Evolutionary conservation across 2,113 vertebrate species (phyloP).

Genomic region (Amazona vittata): DNA sequence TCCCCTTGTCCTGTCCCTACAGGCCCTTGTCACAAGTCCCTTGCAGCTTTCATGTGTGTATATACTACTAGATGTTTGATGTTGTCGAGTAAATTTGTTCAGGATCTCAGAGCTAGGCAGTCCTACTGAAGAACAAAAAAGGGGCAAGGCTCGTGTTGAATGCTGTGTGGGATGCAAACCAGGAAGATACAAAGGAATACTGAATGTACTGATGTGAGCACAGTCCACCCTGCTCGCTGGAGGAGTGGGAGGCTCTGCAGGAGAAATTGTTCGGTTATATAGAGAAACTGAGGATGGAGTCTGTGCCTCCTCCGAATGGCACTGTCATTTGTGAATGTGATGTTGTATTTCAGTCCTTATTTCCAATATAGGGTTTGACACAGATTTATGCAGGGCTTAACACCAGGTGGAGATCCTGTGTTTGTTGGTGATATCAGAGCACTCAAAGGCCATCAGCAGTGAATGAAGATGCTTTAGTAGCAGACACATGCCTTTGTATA

Average conservation of each 20-base stretch:
- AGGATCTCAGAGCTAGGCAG: neutral
- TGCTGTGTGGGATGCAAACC: neutral
- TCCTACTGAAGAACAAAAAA: neutral
- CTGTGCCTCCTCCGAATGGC: neutral
- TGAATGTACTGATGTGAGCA: neutral
- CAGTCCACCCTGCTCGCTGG: rapidly evolving
- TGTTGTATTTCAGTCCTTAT: rapidly evolving
- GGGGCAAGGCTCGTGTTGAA: neutral
- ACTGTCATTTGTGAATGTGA: rapidly evolving
- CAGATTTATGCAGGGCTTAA: neutral
- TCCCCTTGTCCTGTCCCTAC: neutral
- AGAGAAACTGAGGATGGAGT: neutral
- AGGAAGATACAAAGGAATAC: neutral
- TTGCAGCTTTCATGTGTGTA: neutral
- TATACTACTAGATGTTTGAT: neutral
- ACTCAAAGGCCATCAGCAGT: neutral
- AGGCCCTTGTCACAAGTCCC: neutral
- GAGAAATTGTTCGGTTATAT: rapidly evolving
- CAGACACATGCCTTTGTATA: rapidly evolving
- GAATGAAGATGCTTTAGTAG: neutral
- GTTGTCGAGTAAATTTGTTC: neutral
- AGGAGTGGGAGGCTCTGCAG: neutral
- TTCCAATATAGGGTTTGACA: neutral
- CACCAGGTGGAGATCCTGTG: neutral
- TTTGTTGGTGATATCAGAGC: neutral